Conservation (phyloP, 2,113 vertebrate genomes). For the Microcebus jonahi region DNA sequence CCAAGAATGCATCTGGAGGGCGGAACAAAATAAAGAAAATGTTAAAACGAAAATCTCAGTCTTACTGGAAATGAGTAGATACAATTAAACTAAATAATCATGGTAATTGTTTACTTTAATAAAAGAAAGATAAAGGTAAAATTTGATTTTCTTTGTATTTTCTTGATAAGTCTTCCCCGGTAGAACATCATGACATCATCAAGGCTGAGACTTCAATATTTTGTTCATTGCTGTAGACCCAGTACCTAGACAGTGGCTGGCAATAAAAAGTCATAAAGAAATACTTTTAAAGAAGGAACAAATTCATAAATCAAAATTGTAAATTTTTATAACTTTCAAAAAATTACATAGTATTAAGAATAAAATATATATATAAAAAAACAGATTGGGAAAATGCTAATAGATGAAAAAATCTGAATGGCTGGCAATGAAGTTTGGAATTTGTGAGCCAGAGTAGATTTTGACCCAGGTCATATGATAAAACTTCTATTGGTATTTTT, state of each 20-base stretch:
- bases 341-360: not conserved
- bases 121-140: not conserved
- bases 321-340: not conserved
- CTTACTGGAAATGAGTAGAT: not conserved
- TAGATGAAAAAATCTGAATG: not conserved
- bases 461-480: not conserved
- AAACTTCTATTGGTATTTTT: not conserved
- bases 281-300: not conserved
- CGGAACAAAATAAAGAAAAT: not conserved
- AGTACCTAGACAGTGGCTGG: not conserved
- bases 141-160: not conserved
- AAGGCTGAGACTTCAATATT: not conserved
- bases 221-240: not conserved
- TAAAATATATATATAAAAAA: not conserved
- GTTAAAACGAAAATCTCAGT: not conserved
- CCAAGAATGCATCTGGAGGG: not conserved
- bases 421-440: not conserved
- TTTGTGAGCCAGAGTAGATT: not conserved
- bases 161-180: not conserved
- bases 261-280: not conserved
- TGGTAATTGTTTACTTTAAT: not conserved
- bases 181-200: not conserved
- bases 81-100: not conserved
- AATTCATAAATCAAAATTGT: not conserved
- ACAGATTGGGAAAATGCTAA: accelerated